Percentiles rank a stretch among this genome's conserved stretches.
These are phyloP conservation scores for Cephus pulcher DNA, from an alignment of 2,888 invertebrate species.

Conservation along the genomic window DNA sequence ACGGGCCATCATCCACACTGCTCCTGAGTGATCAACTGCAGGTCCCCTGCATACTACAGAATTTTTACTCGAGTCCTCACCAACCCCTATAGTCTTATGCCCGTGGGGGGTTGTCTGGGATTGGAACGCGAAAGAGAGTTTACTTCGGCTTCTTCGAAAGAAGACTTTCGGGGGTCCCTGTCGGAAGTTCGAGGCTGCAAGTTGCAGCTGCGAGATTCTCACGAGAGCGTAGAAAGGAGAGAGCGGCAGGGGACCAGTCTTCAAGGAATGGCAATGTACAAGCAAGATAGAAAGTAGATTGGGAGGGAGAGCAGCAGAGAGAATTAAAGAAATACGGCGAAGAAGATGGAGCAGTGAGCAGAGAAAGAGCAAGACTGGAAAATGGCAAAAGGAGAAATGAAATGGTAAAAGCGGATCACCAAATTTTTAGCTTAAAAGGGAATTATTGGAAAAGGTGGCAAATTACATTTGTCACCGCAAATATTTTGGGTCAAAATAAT, in stretches of 20 bases:
- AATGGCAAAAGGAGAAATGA: constrained; percentile 45
- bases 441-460: constrained; percentile 1
- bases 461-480: neutral
- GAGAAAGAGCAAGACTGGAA: constrained; percentile 18
- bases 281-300: neutral
- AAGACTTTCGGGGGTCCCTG: neutral
- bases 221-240: constrained; percentile 45
- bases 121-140: neutral
- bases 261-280: neutral
- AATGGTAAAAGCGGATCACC: constrained; percentile 62
- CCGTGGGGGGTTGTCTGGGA: neutral
- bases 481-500: neutral
- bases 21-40: too few species aligned
- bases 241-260: constrained; percentile 12
- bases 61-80: too few species aligned
- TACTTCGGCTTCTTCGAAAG: neutral
- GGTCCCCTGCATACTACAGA: too few species aligned
- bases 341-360: constrained; percentile 29
- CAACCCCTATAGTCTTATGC: too few species aligned
- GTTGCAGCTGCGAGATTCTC: constrained; percentile 54
- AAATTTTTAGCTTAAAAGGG: constrained; percentile 39
- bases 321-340: constrained; percentile 31
- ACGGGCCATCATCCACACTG: too few species aligned
- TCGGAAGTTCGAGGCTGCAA: constrained; percentile 19
- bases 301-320: neutral